Conservation (phyloP, 1,140 invertebrate genomes). For the Lerema accius region DNA sequence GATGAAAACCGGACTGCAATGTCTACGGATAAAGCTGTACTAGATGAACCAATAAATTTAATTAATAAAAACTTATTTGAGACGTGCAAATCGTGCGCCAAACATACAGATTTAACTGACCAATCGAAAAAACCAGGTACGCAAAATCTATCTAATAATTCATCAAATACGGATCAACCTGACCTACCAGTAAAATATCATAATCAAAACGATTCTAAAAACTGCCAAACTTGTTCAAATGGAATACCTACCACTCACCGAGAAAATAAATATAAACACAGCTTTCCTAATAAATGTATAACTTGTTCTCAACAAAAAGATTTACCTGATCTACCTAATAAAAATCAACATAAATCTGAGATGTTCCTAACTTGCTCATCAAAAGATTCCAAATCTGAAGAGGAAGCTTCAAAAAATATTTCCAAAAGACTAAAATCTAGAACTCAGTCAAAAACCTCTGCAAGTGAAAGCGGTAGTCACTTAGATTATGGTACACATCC, state of each 20-base stretch:
- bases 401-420: slow-evolving; percentile 26
- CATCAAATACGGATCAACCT: background rate
- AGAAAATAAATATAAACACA: background rate
- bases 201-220: background rate
- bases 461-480: slow-evolving; percentile 11
- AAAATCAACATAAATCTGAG: background rate
- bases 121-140: background rate
- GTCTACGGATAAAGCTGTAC: too few relatives aligned
- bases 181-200: background rate
- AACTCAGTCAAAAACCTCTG: slow-evolving; percentile 28
- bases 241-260: background rate
- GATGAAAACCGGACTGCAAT: background rate
- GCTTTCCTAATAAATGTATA: background rate
- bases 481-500: slow-evolving; percentile 22
- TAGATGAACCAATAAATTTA: background rate
- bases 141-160: background rate
- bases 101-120: background rate
- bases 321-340: slow-evolving; percentile 1
- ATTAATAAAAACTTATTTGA: background rate
- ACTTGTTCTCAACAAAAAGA: slow-evolving; percentile 12
- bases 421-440: slow-evolving; percentile 9
- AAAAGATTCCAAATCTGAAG: slow-evolving; percentile 21
- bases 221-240: background rate
- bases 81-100: background rate
- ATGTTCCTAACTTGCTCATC: slow-evolving; percentile 2